These are phyloP conservation scores for Anthrax anthrax DNA, from an alignment of 2,888 invertebrate genomes.

Conservation along the genomic window DNA sequence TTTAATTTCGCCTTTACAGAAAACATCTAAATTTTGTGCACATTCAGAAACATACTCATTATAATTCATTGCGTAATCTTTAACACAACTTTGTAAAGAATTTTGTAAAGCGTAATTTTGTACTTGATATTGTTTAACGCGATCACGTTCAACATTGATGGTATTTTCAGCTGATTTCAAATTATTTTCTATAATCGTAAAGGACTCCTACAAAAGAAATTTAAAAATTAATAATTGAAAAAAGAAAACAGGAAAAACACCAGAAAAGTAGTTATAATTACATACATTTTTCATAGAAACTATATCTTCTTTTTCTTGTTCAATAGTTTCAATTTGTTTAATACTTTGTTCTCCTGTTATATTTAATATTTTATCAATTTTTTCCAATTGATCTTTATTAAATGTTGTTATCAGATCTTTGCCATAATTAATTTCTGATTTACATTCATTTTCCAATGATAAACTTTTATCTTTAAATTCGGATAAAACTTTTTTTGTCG, in stretches of 20 bases:
- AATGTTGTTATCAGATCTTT: neutral
- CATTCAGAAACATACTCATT: conserved; percentile 26
- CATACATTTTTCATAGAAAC: neutral
- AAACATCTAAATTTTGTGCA: conserved; percentile 32
- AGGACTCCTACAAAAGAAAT: neutral
- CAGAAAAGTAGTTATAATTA: neutral
- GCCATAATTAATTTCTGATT: neutral
- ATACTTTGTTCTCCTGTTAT: neutral
- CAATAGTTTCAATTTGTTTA: neutral
- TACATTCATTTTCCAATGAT: neutral
- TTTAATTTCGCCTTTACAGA: conserved; percentile 30
- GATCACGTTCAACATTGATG: neutral
- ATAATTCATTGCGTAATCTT: conserved; percentile 22
- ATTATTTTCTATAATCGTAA: neutral
- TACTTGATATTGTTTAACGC: conserved; percentile 15
- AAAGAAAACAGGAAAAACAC: too few relatives aligned
- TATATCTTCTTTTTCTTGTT: neutral
- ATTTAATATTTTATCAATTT: neutral
- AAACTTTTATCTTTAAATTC: neutral
- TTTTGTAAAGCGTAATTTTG: conserved; percentile 26
- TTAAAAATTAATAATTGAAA: neutral
- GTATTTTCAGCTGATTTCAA: neutral
- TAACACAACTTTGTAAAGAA: conserved; percentile 23
- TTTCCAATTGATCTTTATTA: neutral
- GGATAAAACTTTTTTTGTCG: neutral